Percentiles rank a stretch among this genome's conserved stretches.
phyloP scores from a whole-genome alignment of 2,888 invertebrate species.

The Conistra vaccinii region DNA sequence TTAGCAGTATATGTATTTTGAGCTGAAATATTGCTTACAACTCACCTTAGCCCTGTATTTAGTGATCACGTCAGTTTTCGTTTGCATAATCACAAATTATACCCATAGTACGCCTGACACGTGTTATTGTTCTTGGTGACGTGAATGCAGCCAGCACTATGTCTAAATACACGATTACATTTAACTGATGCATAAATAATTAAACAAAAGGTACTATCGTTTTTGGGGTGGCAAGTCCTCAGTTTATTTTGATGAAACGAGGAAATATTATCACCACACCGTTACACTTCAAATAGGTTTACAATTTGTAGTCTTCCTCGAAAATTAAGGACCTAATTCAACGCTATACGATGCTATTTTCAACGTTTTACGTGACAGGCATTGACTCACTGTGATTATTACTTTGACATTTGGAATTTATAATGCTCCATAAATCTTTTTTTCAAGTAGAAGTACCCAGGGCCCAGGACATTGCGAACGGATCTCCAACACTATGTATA shows the following conservation, averaged over 20 bases:
- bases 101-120: background rate
- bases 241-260: background rate
- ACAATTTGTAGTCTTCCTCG: background rate
- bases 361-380: background rate
- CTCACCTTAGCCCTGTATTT: background rate
- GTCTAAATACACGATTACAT: background rate
- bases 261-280: background rate
- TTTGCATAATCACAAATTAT: background rate
- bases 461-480: background rate
- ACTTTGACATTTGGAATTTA: background rate
- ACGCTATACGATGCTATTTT: background rate
- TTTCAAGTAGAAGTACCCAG: too few species aligned
- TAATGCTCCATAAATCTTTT: background rate
- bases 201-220: background rate
- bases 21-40: background rate
- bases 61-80: background rate
- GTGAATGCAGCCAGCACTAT: background rate
- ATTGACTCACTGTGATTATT: background rate
- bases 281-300: background rate
- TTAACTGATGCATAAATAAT: background rate
- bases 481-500: background rate
- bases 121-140: background rate
- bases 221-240: background rate
- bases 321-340: background rate
- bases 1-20: too few species aligned